Evolutionary conservation across 2,113 vertebrate species (phyloP), one percentile per base, ranked within the genome.

Genomic region (Marmota flaviventris): DNA sequence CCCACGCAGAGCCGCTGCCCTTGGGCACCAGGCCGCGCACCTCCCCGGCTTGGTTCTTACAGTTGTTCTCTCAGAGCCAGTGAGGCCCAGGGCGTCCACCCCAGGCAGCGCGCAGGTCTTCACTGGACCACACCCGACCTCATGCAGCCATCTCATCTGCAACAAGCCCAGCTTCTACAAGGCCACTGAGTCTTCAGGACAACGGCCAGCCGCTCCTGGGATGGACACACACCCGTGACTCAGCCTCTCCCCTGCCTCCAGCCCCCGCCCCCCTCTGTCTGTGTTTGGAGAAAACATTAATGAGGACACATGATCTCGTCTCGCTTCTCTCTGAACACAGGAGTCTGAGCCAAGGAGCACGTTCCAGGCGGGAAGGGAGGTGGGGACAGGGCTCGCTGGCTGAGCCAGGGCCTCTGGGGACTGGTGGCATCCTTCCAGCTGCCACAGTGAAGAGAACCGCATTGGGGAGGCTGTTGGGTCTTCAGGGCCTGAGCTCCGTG

Each of bases 341-440:
- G 63, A 0, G 45, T 8, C 24, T 8, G 37, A 0, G 0, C 18
- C 5, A 5, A 61, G 9, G 20, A 61, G 58, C 58, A 9, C 6
- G 0, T 11, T 48, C 76, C 96, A 11, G 4, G 2, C 2, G 20
- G 0, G 34, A 22, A 4, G 53, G 22, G 34, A 3, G 25, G 3
- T 0, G 45, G 0, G 45, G 10, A 1, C 0, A 27, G 32, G 67
- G 11, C 22, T 42, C 5, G 85, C 1, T 0, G 0, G 32, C 78
- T 9, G 45, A 29, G 29, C 24, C 8, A 0, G 76, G 20, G 39
- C 85, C 65, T 75, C 67, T 48, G 3, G 37, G 84, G 24, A 20
- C 39, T 42, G 0, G 0, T 73, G 1, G 6, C 56, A 63, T 42
- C 94, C 73, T 42, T 34, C n/a, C 93, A 42, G 70, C 81, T 91